These are phyloP conservation scores for Ptychoptera contaminata DNA, from an alignment of 2,888 invertebrate species.

Conservation along the genomic window DNA sequence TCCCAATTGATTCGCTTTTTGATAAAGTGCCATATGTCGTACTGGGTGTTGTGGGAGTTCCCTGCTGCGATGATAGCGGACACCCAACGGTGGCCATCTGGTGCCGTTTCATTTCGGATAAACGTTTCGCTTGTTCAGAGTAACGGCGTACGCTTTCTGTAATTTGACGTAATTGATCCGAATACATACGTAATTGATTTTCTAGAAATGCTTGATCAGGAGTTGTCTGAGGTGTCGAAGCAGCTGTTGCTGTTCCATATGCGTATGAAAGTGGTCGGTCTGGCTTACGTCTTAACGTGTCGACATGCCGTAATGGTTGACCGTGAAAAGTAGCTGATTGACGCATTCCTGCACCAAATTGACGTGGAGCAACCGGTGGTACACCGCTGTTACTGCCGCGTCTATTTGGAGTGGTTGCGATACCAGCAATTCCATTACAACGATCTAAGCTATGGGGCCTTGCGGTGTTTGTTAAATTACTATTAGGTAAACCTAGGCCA, in stretches of 20 bases:
- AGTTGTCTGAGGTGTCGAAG: conserved; percentile 8
- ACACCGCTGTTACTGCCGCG: conserved; percentile 14
- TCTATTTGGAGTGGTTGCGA: not conserved
- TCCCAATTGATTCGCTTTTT: not conserved
- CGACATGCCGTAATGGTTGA: conserved; percentile 5
- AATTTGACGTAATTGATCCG: conserved; percentile 28
- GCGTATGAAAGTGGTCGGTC: conserved; percentile 28
- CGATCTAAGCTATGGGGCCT: conserved; percentile 29
- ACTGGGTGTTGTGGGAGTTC: not conserved
- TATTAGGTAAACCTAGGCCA: conserved; percentile 7
- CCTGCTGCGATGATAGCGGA: conserved; percentile 1
- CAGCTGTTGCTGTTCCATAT: conserved; percentile 15
- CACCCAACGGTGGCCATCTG: conserved; percentile 18
- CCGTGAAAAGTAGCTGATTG: conserved; percentile 30
- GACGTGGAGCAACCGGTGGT: conserved; percentile 26
- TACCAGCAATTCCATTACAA: conserved; percentile 18
- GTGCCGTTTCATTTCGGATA: conserved; percentile 28
- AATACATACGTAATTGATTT: conserved; percentile 28
- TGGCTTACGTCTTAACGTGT: conserved; percentile 14
- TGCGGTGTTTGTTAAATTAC: conserved; percentile 14
- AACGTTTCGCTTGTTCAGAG: conserved; percentile 28
- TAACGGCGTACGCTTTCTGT: conserved; percentile 31
- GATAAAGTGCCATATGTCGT: not conserved
- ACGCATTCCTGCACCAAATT: conserved; percentile 17
- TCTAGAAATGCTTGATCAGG: conserved; percentile 30